These are phyloP conservation scores for Nemurella pictetii DNA, from an alignment of 2,888 invertebrate species.

Conservation along the genomic window DNA sequence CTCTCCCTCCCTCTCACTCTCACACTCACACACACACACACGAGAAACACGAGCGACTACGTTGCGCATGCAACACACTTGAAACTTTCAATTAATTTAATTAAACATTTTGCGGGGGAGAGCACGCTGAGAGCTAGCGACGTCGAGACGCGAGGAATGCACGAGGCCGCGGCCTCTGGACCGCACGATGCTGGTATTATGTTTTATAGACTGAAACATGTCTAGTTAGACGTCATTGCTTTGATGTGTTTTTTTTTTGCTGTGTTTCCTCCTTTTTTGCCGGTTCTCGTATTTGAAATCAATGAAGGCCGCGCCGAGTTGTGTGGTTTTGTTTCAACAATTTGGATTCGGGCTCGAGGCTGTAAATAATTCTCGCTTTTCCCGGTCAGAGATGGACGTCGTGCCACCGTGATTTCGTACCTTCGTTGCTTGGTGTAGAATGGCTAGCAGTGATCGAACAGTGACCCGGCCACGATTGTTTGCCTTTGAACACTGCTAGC, in stretches of 20 bases:
- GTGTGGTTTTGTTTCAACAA: background rate
- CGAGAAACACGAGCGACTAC: background rate
- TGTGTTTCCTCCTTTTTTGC: background rate
- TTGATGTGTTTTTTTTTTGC: background rate
- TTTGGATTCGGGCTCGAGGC: background rate
- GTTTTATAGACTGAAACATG: background rate
- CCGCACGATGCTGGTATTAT: too few relatives aligned
- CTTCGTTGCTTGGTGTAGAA: too few relatives aligned
- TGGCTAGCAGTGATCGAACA: too few relatives aligned
- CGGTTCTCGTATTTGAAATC: background rate
- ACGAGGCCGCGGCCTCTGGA: background rate
- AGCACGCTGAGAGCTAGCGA: too few relatives aligned
- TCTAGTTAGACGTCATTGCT: background rate
- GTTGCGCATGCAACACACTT: background rate
- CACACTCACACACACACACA: background rate
- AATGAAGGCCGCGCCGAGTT: background rate
- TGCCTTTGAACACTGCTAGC: too few relatives aligned
- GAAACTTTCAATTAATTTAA: background rate
- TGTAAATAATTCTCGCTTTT: background rate
- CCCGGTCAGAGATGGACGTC: background rate
- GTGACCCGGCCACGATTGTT: too few relatives aligned
- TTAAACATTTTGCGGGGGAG: background rate
- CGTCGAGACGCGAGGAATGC: background rate
- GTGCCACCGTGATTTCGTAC: too few relatives aligned
- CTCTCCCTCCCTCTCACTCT: background rate